These are phyloP conservation scores for Loripinus fragilis DNA, from an alignment of 2,888 invertebrate species.

Conservation along the genomic window DNA sequence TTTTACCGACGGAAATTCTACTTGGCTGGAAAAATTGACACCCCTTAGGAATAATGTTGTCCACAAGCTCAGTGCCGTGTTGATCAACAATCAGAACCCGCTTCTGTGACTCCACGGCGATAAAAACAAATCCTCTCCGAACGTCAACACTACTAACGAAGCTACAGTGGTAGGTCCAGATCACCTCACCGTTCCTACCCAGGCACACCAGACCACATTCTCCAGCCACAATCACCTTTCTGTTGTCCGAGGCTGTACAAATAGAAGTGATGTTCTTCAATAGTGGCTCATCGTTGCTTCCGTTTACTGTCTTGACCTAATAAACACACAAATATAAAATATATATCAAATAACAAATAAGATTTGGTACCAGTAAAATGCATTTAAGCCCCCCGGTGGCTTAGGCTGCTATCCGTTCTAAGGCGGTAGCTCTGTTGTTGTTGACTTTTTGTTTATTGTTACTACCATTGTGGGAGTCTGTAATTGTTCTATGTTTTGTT, in stretches of 20 bases:
- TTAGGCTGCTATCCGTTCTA: too few relatives aligned
- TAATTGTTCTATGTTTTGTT: too few relatives aligned
- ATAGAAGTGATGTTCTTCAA: slow-evolving; percentile 52
- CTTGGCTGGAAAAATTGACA: slow-evolving; percentile 44
- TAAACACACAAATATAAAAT: not conserved
- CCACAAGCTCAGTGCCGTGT: slow-evolving; percentile 53
- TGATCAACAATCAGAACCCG: slow-evolving; percentile 49
- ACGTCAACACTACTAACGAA: slow-evolving; percentile 49
- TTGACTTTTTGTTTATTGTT: too few relatives aligned
- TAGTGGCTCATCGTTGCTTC: slow-evolving; percentile 54
- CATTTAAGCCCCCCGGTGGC: too few relatives aligned
- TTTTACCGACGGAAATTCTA: slow-evolving; percentile 52
- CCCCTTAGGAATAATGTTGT: slow-evolving; percentile 51
- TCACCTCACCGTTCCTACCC: slow-evolving; percentile 56
- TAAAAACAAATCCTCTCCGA: slow-evolving; percentile 47
- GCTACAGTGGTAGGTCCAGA: slow-evolving; percentile 45
- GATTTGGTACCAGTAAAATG: too few relatives aligned
- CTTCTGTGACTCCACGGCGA: slow-evolving; percentile 48
- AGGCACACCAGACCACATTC: slow-evolving; percentile 52
- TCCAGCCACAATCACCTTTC: slow-evolving; percentile 48
- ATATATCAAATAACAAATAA: too few relatives aligned
- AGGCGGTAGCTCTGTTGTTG: too few relatives aligned
- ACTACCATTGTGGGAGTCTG: too few relatives aligned
- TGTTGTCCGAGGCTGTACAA: slow-evolving; percentile 55
- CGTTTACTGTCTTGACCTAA: slow-evolving; percentile 58